Evolutionary conservation across 1,140 invertebrate genomes (phyloP).

Genomic region (Mercenaria mercenaria): DNA sequence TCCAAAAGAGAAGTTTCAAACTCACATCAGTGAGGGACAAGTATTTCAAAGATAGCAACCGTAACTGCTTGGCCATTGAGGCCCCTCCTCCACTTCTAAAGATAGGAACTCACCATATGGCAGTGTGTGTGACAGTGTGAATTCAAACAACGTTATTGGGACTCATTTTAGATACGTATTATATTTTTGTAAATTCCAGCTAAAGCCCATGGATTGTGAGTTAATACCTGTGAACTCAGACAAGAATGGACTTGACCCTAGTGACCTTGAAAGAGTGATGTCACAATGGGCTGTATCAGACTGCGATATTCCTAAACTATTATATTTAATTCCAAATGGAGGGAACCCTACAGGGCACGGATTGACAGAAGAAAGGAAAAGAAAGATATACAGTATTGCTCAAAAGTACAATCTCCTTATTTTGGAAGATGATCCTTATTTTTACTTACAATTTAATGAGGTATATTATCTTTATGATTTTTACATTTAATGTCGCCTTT

Average conservation of each 20-base stretch:
- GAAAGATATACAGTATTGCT: slow-evolving; percentile 91
- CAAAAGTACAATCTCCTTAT: slow-evolving; percentile 92
- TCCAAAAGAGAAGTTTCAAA: too few relatives aligned
- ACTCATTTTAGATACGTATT: too few relatives aligned
- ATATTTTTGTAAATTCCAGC: slow-evolving; percentile 4
- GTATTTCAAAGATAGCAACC: too few relatives aligned
- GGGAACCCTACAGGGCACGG: slow-evolving; percentile 91
- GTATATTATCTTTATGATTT: slow-evolving; percentile 70
- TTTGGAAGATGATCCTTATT: slow-evolving; percentile 94
- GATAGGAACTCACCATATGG: too few relatives aligned
- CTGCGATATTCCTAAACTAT: slow-evolving; percentile 85
- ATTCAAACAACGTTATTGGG: too few relatives aligned
- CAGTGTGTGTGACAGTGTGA: too few relatives aligned
- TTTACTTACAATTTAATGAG: slow-evolving; percentile 90
- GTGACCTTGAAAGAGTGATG: slow-evolving; percentile 77
- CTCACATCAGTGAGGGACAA: too few relatives aligned
- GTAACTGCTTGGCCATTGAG: too few relatives aligned
- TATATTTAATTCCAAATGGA: slow-evolving; percentile 89
- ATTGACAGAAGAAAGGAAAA: slow-evolving; percentile 89
- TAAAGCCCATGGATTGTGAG: slow-evolving; percentile 59
- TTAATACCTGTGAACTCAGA: slow-evolving; percentile 54
- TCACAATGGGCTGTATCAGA: slow-evolving; percentile 80
- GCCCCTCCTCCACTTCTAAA: too few relatives aligned
- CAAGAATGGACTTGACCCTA: slow-evolving; percentile 82
- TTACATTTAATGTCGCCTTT: slow-evolving; percentile 85